Percentiles rank a stretch among this genome's conserved stretches.
Conservation (phyloP, 2,797 vertebrate genomes). For the Dallia pectoralis region DNA sequence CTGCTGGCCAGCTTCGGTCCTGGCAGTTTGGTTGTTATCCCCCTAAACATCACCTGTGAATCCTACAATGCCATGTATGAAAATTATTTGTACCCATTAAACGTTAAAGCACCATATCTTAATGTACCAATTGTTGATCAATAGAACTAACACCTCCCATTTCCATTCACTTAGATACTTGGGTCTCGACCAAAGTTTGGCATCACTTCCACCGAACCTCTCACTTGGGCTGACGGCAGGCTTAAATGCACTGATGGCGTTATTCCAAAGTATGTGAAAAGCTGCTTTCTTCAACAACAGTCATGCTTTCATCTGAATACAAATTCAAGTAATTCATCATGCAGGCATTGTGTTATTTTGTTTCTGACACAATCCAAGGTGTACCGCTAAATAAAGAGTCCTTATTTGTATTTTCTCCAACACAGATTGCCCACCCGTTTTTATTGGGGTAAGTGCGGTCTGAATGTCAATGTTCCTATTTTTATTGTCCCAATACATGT, state of each 20-base stretch:
- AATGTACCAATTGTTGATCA: neutral
- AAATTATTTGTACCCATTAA: neutral
- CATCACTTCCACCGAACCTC: no score
- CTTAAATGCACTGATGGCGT: no score
- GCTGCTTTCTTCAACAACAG: no score
- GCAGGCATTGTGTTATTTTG: neutral
- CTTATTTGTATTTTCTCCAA: neutral
- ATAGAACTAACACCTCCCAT: neutral
- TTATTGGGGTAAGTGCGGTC: neutral
- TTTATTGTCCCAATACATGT: no score
- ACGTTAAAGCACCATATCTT: no score
- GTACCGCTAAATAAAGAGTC: neutral
- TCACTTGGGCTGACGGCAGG: no score
- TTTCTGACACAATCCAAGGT: neutral
- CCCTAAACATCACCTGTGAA: conserved; percentile 47
- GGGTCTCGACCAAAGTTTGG: no score
- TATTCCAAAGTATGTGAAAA: no score
- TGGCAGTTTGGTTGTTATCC: conserved; percentile 32
- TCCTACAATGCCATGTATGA: conserved; percentile 52
- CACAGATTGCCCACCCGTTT: neutral
- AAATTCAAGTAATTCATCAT: neutral
- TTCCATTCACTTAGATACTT: no score
- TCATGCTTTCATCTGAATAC: no score
- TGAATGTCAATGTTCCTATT: no score
- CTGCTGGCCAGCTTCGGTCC: conserved; percentile 46